Evolutionary conservation across 2,888 invertebrate species (phyloP).

Genomic region (Drosophila neotestacea): DNA sequence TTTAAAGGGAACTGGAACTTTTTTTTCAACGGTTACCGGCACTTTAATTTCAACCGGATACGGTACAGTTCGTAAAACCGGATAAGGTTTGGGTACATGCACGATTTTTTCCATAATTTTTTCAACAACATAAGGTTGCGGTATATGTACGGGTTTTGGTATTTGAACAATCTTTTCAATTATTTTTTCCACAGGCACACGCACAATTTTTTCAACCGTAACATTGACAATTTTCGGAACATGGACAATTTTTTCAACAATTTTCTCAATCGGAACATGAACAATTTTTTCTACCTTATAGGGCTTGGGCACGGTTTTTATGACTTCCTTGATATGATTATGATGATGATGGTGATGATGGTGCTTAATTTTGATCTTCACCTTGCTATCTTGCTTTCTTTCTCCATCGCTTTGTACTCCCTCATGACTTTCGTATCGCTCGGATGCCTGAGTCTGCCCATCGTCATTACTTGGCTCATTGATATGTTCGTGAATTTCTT

Average conservation of each 20-base stretch:
- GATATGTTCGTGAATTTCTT: conserved; percentile 83
- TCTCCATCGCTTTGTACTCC: conserved; percentile 29
- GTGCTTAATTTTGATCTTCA: conserved; percentile 86
- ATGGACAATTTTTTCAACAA: conserved; percentile 84
- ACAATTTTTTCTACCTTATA: conserved; percentile 86
- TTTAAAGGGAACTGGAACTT: conserved; percentile 67
- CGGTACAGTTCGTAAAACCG: conserved; percentile 67
- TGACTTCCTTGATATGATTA: conserved; percentile 88
- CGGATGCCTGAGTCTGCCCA: conserved; percentile 57
- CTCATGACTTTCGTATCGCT: conserved; percentile 61
- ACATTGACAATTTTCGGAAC: conserved; percentile 86
- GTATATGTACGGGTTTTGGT: conserved; percentile 86
- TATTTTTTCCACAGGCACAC: conserved; percentile 82
- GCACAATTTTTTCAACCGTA: conserved; percentile 86
- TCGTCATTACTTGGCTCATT: conserved; percentile 52
- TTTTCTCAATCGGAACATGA: conserved; percentile 86
- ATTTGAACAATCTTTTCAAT: conserved; percentile 86
- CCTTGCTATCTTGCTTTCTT: conserved; percentile 30
- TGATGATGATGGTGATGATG: conserved; percentile 89
- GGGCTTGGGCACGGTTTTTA: conserved; percentile 86
- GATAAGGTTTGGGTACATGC: conserved; percentile 84
- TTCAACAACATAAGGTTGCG: conserved; percentile 86
- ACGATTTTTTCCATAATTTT: conserved; percentile 86
- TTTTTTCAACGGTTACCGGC: conserved; percentile 80
- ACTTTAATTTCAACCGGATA: conserved; percentile 81